Conservation (phyloP, 37 sponge, comb jelly and placozoan genomes). For the Cliona cf. orientalis region DNA sequence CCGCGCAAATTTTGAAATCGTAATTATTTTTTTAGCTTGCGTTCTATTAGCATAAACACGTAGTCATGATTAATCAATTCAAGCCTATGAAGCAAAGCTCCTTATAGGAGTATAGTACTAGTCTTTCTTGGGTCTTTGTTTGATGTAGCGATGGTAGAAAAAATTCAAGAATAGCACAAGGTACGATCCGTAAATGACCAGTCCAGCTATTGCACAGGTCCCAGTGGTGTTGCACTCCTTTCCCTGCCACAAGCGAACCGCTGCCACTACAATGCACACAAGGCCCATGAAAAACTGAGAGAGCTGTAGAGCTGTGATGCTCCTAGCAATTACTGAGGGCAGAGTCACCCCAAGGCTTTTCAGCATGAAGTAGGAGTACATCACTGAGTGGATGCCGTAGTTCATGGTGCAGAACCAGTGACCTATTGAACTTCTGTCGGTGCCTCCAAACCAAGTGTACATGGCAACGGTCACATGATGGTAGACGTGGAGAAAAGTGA, state of each 20-base stretch:
- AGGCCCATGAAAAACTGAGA: slow-evolving; percentile 61
- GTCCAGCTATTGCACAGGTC: not conserved
- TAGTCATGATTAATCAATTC: no score
- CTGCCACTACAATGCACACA: no score
- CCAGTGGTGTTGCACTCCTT: slow-evolving; percentile 2
- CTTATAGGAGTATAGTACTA: no score
- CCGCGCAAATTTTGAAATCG: no score
- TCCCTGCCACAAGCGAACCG: not conserved
- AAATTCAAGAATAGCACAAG: slow-evolving; percentile 70
- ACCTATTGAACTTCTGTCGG: not conserved
- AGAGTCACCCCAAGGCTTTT: slow-evolving; percentile 34
- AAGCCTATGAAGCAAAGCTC: no score
- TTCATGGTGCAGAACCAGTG: slow-evolving; percentile 61
- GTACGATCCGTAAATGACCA: slow-evolving; percentile 75
- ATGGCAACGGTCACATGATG: slow-evolving; percentile 65
- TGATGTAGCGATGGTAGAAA: slow-evolving; percentile 71
- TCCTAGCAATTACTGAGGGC: slow-evolving; percentile 10
- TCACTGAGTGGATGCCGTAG: slow-evolving; percentile 57
- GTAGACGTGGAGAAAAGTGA: slow-evolving; percentile 78
- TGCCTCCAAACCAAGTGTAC: slow-evolving; percentile 32
- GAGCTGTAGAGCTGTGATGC: slow-evolving; percentile 64
- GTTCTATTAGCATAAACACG: no score
- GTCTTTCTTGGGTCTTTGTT: no score
- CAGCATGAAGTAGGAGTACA: slow-evolving; percentile 76
- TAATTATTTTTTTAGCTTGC: no score